phyloP scores from a whole-genome alignment of 1,140 invertebrate species.

The Ceratina japonica region DNA sequence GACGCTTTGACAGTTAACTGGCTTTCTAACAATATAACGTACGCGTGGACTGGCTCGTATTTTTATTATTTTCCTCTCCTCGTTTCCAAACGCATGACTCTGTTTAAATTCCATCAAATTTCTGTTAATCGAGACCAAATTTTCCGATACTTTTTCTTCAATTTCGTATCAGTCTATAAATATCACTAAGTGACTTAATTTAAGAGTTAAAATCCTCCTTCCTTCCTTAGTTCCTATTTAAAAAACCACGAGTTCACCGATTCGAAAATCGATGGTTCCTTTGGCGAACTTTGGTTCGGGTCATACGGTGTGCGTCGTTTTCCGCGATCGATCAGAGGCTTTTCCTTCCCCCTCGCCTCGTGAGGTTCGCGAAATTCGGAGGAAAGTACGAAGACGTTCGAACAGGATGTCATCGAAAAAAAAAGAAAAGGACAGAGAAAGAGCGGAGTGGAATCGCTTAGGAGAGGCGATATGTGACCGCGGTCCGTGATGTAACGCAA shows the following conservation, averaged over 20 bases:
- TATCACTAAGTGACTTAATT: too few relatives aligned
- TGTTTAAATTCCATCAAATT: background rate
- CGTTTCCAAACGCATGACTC: too few relatives aligned
- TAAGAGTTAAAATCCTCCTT: too few relatives aligned
- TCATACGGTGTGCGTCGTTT: constrained; percentile 7
- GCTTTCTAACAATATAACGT: background rate
- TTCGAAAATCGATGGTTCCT: background rate
- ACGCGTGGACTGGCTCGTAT: background rate
- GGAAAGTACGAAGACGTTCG: background rate
- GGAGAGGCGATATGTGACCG: constrained; percentile 21
- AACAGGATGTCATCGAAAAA: background rate
- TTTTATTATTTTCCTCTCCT: background rate
- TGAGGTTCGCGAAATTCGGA: background rate
- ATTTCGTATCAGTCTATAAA: too few relatives aligned
- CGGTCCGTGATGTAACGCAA: constrained; percentile 75
- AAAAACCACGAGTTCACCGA: background rate
- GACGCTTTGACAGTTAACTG: background rate
- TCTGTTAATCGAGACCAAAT: background rate
- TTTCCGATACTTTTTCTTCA: too few relatives aligned
- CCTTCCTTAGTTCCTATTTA: too few relatives aligned
- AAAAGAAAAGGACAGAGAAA: background rate
- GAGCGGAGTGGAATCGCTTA: constrained; percentile 34
- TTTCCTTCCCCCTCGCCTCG: constrained; percentile 14
- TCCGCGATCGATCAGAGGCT: constrained; percentile 27
- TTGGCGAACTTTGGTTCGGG: constrained; percentile 33